Percentiles rank a stretch among this genome's conserved stretches.
phyloP scores from a whole-genome alignment of 2,113 vertebrate species.

The Ciconia boyciana region DNA sequence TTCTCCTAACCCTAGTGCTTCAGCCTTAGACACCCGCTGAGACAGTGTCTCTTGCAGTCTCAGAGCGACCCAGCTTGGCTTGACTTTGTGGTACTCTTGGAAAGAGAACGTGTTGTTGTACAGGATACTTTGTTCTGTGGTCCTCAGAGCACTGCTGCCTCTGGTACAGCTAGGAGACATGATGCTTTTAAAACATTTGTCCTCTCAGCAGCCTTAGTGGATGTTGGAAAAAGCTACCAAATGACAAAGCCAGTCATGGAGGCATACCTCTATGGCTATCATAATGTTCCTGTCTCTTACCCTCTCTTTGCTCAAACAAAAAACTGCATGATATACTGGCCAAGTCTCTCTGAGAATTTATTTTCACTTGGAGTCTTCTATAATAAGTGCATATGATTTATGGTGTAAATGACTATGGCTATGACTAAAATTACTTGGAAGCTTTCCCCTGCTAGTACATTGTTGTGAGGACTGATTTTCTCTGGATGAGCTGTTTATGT shows the following conservation, averaged over 20 bases:
- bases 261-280: neutral
- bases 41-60: neutral
- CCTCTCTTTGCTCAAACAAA: neutral
- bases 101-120: neutral
- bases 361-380: neutral
- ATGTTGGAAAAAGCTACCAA: neutral
- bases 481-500: neutral
- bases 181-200: neutral
- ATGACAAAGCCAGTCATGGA: neutral
- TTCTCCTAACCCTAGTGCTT: neutral
- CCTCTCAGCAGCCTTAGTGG: neutral
- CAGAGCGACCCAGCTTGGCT: neutral
- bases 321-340: neutral
- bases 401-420: neutral
- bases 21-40: neutral
- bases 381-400: neutral
- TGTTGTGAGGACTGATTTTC: neutral
- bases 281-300: neutral
- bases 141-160: neutral
- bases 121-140: neutral
- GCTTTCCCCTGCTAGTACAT: neutral
- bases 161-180: neutral
- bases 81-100: neutral
- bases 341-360: neutral
- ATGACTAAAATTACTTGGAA: constrained; percentile 18